A percentile compares a stretch with the other conserved stretches of the same genome.
These are phyloP conservation scores for Dryobota labecula DNA, from an alignment of 2,888 invertebrate species.

Conservation along the genomic window DNA sequence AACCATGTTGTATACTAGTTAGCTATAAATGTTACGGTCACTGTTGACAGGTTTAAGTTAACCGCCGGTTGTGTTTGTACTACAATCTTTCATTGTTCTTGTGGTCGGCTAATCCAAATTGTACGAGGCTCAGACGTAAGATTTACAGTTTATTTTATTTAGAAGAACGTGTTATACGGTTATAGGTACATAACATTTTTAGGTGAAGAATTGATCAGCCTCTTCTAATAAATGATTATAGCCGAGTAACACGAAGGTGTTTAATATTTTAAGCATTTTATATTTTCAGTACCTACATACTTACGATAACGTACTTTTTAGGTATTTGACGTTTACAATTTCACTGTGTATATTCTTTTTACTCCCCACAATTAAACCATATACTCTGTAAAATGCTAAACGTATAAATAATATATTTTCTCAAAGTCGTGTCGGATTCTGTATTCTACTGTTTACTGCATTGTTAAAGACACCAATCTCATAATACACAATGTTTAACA, in stretches of 20 bases:
- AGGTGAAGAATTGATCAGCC: not conserved
- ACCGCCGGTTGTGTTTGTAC: slow-evolving; percentile 18
- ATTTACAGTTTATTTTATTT: slow-evolving; percentile 22
- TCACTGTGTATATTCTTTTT: not conserved
- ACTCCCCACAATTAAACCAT: not conserved
- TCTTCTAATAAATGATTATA: slow-evolving; percentile 22
- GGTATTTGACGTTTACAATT: not conserved
- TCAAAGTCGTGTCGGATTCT: too few relatives aligned
- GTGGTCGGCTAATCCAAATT: slow-evolving; percentile 23
- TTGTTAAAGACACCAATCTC: not conserved
- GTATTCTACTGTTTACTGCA: not conserved
- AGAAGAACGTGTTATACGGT: not conserved
- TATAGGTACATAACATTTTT: not conserved
- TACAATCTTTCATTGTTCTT: slow-evolving; percentile 11
- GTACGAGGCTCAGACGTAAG: slow-evolving; percentile 15
- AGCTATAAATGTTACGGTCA: slow-evolving; percentile 2
- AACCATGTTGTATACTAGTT: slow-evolving; percentile 16
- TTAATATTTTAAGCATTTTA: not conserved
- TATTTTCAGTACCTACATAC: not conserved
- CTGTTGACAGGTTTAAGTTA: slow-evolving; percentile 23
- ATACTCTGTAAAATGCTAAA: not conserved
- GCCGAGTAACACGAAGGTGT: not conserved
- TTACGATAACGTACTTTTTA: not conserved
- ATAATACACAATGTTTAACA: not conserved
- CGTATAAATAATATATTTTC: not conserved